Evolutionary conservation across 2,888 invertebrate genomes (phyloP), one percentile per base, ranked within the genome.

Genomic region (Apantesis nais): DNA sequence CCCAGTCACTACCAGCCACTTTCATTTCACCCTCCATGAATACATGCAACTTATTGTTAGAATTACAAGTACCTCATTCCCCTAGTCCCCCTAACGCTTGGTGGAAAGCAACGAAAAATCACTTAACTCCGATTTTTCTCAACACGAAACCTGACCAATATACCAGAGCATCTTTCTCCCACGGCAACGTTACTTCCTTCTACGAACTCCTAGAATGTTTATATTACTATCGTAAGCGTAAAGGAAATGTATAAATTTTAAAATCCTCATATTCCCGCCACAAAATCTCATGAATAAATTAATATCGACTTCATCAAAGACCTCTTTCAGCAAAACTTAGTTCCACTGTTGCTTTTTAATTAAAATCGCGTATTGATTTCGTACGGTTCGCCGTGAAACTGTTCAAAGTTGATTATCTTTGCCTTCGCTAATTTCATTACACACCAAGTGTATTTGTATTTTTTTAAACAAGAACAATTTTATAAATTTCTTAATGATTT

Each of bases 271-370:
- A 80, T 80, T 78, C 73, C 70, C 29, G 29, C 62, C 48, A 62
- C 62, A 63, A 34, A 62, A 62, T 68, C 64, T 78, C 64, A 81
- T 75, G 81, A 78, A 78, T 78, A 78, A 75, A 78, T 78, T 80
- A 73, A 80, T 62, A 63, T 34, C 55, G 16, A 70, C 44, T 67
- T 60, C 52, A 62, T 41, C 68, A 80, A 72, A 71, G 66, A 67
- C 63, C 78, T 72, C 55, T 65, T 71, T 70, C 76, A 70, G 74
- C 71, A 72, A 67, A 75, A 72, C 55, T 71, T 52, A 58, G 55
- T 22, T 34, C 29, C 52, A 14, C 9, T 70, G 70, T 66, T 62
- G 66, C 48, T 55, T 70, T 75, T 72, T 78, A 72, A 78, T 81
- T 79, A 75, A 52, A 25, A 66, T n/a, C 8, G 34, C 22, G 52